These are phyloP conservation scores for Gambusia yucatana DNA, from an alignment of 2,797 vertebrate genomes.

Conservation along the genomic window DNA sequence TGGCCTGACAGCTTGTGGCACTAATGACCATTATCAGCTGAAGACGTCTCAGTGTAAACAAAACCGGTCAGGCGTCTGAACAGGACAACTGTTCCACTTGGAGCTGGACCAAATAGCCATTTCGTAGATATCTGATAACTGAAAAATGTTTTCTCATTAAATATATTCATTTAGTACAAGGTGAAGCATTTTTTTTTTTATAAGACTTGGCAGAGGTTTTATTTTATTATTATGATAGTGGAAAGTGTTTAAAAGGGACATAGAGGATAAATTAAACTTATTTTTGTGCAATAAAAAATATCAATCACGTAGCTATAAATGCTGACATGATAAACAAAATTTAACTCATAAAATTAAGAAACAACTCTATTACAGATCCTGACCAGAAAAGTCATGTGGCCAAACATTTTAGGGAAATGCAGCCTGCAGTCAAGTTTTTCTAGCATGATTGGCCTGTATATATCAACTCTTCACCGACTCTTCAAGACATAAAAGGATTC, in stretches of 20 bases:
- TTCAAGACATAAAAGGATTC: not conserved
- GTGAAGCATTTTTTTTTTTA: not conserved
- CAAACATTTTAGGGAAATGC: not conserved
- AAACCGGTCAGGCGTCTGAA: constrained; percentile 11
- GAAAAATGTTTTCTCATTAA: not conserved
- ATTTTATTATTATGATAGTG: not conserved
- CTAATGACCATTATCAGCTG: constrained; percentile 51
- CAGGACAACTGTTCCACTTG: constrained; percentile 16
- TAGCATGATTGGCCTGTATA: not conserved
- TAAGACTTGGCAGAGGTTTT: not conserved
- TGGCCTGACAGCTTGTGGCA: constrained; percentile 53
- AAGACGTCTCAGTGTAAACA: constrained; percentile 35
- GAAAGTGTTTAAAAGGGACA: not conserved
- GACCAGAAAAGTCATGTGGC: not conserved
- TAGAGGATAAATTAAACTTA: not conserved
- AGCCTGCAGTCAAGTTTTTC: not conserved
- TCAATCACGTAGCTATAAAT: not conserved
- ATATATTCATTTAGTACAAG: not conserved
- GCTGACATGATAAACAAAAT: not conserved
- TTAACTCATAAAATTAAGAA: not conserved
- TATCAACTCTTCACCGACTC: not conserved
- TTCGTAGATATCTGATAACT: not conserved
- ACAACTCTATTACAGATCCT: not conserved
- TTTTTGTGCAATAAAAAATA: not conserved
- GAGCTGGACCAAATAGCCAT: constrained; percentile 9